Evolutionary conservation across 2,797 vertebrate genomes (phyloP), one percentile per base, ranked within the genome.

Genomic region (Xenopus petersii): DNA sequence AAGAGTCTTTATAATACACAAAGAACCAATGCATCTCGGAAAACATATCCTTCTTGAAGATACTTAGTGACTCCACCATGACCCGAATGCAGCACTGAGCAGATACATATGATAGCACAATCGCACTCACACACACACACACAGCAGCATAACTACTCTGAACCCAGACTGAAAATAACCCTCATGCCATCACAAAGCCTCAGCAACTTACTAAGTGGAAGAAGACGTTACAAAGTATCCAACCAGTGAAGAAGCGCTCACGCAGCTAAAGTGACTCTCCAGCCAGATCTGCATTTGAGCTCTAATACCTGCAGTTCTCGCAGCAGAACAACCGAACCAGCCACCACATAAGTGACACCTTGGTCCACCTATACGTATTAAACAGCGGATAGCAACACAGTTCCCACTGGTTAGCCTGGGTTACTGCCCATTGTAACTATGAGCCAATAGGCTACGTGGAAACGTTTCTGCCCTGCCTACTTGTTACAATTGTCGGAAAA

Each of bases 251-350:
- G 59, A 13, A 64, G 17, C 46, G 60, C 36, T 60, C 71, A 26
- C 5, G 70, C 64, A 68, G 70, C 70, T 64, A 62, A 49, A 73
- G 71, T 64, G 69, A 58, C 71, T 73, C 68, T 65, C 66, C 65
- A 64, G 66, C 60, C 71, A 78, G 66, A 33, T 78, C 75, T 78
- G 75, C 75, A 78, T 78, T 68, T 77, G 15, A 73, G 75, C 64
- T 73, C 75, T 72, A 78, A 55, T 46, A 51, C 67, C 67, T 78
- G 75, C 75, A 69, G 75, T 69, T 78, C 16, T 36, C 59, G 33
- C 65, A 73, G 15, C 48, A 59, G 65, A 48, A 65, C 59, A 73
- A 73, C 65, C 65, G 46, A 70, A 64, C 51, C 60, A 69, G 65
- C 65, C 68, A 36, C 60, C 7, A 12, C 26, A 64, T 70, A 73